Conservation (phyloP, 2,888 invertebrate species). For the Thelaira solivaga region DNA sequence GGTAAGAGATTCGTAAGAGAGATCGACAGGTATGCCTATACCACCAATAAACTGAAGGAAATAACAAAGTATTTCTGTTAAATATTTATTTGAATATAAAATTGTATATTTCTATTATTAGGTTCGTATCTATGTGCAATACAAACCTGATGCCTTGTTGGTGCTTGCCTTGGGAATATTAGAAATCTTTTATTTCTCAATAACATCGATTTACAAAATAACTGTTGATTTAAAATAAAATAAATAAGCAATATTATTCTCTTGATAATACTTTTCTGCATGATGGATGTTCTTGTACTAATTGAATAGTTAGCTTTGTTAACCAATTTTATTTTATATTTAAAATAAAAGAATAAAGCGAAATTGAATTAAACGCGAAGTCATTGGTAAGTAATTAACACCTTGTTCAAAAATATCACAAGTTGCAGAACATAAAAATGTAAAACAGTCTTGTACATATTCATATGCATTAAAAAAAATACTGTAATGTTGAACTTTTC, state of each 20-base stretch:
- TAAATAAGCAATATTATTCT: constrained; percentile 1
- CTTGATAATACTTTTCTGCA: background rate
- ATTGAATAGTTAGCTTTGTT: background rate
- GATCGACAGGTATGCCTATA: constrained; percentile 73
- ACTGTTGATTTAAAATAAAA: constrained; percentile 13
- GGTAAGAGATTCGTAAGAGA: constrained; percentile 70
- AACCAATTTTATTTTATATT: background rate
- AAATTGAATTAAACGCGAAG: background rate
- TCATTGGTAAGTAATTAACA: constrained; percentile 48
- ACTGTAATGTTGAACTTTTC: too few relatives aligned
- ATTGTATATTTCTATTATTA: too few relatives aligned
- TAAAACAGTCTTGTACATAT: background rate
- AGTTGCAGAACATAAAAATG: background rate
- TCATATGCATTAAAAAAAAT: too few relatives aligned
- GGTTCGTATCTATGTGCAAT: too few relatives aligned
- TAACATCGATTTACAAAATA: background rate
- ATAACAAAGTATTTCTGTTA: background rate
- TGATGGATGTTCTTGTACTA: background rate
- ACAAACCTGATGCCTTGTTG: constrained; percentile 71
- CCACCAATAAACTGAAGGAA: constrained; percentile 71
- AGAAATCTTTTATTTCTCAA: constrained; percentile 68
- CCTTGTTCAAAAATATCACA: background rate
- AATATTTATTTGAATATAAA: background rate
- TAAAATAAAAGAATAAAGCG: background rate
- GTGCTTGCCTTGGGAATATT: constrained; percentile 71